These are phyloP conservation scores for Vimba vimba DNA, from an alignment of 2,113 vertebrate genomes.

Conservation along the genomic window DNA sequence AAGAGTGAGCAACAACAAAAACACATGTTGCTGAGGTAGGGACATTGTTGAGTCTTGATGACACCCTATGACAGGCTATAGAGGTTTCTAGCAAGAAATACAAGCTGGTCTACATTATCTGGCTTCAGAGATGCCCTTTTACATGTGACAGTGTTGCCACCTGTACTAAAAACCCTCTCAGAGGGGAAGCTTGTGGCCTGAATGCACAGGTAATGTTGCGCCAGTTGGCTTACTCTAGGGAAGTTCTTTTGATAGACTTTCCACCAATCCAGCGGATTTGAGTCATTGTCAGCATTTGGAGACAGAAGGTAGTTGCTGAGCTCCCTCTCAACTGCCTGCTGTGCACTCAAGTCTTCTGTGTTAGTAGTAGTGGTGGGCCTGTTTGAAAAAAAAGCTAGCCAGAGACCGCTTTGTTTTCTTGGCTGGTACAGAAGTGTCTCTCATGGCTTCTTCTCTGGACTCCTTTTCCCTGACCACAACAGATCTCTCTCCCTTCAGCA, in stretches of 20 bases:
- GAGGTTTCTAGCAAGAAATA: too few relatives aligned
- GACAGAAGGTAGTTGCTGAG: not conserved
- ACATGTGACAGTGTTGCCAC: not conserved
- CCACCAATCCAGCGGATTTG: constrained; percentile 39
- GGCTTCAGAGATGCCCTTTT: too few relatives aligned
- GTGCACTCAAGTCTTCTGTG: not conserved
- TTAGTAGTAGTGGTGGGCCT: constrained; percentile 11
- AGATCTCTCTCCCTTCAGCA: not conserved
- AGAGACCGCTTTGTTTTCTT: constrained; percentile 15
- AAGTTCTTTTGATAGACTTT: constrained; percentile 36
- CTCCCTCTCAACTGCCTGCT: constrained; percentile 1
- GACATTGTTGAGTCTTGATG: too few relatives aligned
- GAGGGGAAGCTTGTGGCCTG: constrained; percentile 14
- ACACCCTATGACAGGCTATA: too few relatives aligned
- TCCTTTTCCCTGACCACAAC: not conserved
- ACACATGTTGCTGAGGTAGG: too few relatives aligned
- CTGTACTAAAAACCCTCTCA: constrained; percentile 6
- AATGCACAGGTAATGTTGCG: constrained; percentile 32
- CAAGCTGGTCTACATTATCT: too few relatives aligned
- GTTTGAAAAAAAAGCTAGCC: constrained; percentile 22
- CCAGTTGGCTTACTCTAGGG: constrained; percentile 5
- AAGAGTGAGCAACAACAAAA: too few relatives aligned
- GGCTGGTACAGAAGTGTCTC: not conserved
- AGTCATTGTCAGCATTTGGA: constrained; percentile 26
- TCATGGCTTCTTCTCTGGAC: not conserved